A percentile compares a stretch with the other conserved stretches of the same genome.
Conservation (phyloP, 1,140 invertebrate genomes). For the Procambarus clarkii region DNA sequence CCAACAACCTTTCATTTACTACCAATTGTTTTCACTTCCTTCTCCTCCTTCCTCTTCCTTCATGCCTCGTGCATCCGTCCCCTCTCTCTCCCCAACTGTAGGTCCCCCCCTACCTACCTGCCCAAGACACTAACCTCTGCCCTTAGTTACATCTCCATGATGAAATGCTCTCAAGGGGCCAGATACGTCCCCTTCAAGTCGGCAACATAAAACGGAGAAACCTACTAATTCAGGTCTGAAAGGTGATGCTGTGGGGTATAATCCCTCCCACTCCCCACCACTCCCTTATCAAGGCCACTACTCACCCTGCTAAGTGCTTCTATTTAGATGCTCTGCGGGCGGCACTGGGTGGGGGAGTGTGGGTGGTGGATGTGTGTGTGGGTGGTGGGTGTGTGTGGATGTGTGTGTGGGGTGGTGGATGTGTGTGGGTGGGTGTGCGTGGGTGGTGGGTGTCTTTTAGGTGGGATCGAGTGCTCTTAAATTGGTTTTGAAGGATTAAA, state of each 20-base stretch:
- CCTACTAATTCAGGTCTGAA: slow-evolving; percentile 25
- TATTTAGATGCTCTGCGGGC: slow-evolving; percentile 3
- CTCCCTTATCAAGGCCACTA: slow-evolving; percentile 41
- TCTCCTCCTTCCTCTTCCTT: too few species aligned
- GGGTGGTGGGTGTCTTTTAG: too few species aligned
- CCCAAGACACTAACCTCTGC: neutral
- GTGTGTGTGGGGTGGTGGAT: neutral
- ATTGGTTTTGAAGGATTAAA: too few species aligned
- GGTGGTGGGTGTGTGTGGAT: neutral
- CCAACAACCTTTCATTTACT: too few species aligned
- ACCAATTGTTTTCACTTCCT: too few species aligned
- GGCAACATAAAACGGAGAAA: slow-evolving; percentile 35
- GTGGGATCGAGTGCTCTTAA: too few species aligned
- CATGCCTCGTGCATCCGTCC: neutral
- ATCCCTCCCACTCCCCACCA: slow-evolving; percentile 4
- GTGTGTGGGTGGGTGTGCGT: neutral
- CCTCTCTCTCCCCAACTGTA: neutral
- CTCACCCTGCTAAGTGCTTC: slow-evolving; percentile 42
- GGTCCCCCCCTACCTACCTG: neutral
- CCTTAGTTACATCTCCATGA: neutral
- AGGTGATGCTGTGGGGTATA: slow-evolving; percentile 9
- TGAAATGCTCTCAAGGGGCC: neutral
- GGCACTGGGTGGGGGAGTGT: neutral
- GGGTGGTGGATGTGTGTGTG: neutral
- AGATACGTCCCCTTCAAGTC: neutral